Percentiles rank a stretch among this genome's conserved stretches.
These are phyloP conservation scores for Cataglyphis cursor DNA, from an alignment of 2,888 invertebrate genomes.

Conservation along the genomic window DNA sequence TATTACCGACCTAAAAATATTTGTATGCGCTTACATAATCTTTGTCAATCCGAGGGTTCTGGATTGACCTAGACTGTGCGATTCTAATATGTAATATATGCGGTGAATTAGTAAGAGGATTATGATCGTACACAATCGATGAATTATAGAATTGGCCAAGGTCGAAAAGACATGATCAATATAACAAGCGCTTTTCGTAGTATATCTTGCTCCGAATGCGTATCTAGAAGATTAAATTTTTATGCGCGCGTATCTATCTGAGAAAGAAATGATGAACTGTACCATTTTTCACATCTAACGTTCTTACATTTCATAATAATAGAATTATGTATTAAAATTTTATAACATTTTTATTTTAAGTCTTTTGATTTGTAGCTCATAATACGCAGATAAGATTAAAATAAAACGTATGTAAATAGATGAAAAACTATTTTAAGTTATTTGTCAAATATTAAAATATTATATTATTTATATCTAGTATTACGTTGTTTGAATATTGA, in stretches of 20 bases:
- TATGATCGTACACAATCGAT: slow-evolving; percentile 73
- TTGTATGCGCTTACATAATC: slow-evolving; percentile 56
- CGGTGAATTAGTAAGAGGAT: slow-evolving; percentile 77
- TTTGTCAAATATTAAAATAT: background rate
- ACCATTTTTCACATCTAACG: background rate
- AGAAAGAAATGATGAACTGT: slow-evolving; percentile 1
- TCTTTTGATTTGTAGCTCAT: background rate
- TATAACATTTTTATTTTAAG: background rate
- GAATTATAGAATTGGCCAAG: slow-evolving; percentile 73
- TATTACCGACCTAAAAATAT: slow-evolving; percentile 34
- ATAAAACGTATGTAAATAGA: background rate
- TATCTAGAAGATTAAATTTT: slow-evolving; percentile 33
- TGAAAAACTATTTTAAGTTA: background rate
- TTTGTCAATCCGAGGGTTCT: slow-evolving; percentile 61
- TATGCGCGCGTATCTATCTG: background rate
- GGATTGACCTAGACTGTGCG: slow-evolving; percentile 47
- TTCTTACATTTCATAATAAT: background rate
- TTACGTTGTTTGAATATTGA: background rate
- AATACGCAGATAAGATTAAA: background rate
- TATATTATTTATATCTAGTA: background rate
- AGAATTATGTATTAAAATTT: background rate
- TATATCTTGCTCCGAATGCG: background rate
- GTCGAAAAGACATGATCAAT: slow-evolving; percentile 48
- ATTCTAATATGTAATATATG: slow-evolving; percentile 48
- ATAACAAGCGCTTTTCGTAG: slow-evolving; percentile 20